Evolutionary conservation across 2,113 vertebrate genomes (phyloP).

Genomic region (Morone saxatilis): DNA sequence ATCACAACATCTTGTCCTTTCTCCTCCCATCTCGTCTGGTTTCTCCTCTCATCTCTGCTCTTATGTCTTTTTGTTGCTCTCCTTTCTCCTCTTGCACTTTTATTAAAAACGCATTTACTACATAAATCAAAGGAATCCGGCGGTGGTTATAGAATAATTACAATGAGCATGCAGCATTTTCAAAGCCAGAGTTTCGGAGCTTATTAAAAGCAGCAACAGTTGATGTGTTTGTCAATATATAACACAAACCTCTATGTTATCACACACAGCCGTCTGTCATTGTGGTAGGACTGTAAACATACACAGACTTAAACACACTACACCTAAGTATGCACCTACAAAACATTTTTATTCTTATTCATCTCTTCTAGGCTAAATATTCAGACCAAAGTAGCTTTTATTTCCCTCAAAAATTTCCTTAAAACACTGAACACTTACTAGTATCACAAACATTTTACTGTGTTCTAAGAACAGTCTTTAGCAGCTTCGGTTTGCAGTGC

Average conservation of each 20-base stretch:
- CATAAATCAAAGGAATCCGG: constrained; percentile 72
- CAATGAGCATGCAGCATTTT: constrained; percentile 37
- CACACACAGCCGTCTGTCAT: neutral
- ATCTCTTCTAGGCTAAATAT: neutral
- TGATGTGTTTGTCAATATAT: constrained; percentile 55
- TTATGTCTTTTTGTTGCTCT: constrained; percentile 18
- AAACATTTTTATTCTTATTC: neutral
- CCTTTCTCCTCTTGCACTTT: constrained; percentile 34
- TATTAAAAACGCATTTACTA: constrained; percentile 71
- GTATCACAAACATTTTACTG: neutral
- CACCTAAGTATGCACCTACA: neutral
- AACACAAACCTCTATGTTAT: neutral
- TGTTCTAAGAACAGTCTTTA: neutral
- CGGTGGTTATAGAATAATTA: constrained; percentile 64
- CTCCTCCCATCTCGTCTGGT: constrained; percentile 27
- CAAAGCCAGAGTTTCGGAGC: constrained; percentile 18
- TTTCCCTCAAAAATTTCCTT: neutral
- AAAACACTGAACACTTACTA: neutral
- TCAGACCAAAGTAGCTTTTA: neutral
- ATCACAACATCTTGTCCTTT: constrained; percentile 48
- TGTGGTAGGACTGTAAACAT: neutral
- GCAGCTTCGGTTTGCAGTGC: neutral
- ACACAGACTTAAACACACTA: neutral
- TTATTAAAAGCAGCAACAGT: constrained; percentile 62
- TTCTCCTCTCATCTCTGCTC: constrained; percentile 31